These are phyloP conservation scores for Manduca sexta DNA, from an alignment of 1,140 invertebrate genomes.

Conservation along the genomic window DNA sequence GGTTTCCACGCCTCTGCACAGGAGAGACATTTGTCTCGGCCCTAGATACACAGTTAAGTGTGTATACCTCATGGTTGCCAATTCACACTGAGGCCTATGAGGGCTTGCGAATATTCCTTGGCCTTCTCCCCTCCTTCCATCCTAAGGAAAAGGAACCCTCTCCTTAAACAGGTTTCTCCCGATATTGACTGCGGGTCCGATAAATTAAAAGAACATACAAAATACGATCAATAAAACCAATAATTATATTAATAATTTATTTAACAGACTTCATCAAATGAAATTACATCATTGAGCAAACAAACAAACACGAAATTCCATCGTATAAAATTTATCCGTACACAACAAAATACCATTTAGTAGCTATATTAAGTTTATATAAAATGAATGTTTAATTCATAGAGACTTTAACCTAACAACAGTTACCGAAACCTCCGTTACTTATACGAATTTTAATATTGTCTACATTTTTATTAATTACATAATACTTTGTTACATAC, in stretches of 20 bases:
- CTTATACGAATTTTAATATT: conserved; percentile 50
- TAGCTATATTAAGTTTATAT: conserved; percentile 18
- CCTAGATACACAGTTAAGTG: no score
- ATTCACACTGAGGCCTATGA: no score
- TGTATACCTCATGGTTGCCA: no score
- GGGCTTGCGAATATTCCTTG: no score
- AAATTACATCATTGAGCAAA: conserved; percentile 59
- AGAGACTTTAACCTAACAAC: not conserved
- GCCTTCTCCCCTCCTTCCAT: no score
- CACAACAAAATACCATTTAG: conserved; percentile 32
- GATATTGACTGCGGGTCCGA: no score
- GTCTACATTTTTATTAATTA: conserved; percentile 40
- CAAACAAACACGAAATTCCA: conserved; percentile 43
- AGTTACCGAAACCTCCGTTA: conserved; percentile 9
- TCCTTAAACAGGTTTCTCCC: no score
- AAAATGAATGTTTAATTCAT: not conserved
- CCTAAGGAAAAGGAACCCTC: no score
- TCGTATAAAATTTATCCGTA: conserved; percentile 57
- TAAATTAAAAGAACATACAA: no score
- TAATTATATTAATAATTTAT: conserved; percentile 49
- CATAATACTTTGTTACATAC: not conserved
- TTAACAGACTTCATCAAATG: conserved; percentile 47
- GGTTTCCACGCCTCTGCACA: no score
- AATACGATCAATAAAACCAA: no score
- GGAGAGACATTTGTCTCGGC: no score